Conservation (phyloP, 2,113 vertebrate genomes). For the Microtus oregoni region DNA sequence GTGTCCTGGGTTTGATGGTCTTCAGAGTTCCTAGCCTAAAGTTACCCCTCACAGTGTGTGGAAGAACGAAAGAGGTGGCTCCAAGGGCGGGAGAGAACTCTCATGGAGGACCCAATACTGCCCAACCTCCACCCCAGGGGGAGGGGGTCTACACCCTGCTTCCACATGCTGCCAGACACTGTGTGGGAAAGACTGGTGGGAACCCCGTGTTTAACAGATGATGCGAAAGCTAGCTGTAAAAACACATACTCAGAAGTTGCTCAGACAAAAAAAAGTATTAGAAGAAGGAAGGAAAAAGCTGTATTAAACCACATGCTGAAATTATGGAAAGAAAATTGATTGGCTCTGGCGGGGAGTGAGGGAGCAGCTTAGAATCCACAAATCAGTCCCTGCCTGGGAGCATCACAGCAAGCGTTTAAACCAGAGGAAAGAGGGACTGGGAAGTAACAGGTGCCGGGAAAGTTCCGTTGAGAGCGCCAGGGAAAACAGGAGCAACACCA, state of each 20-base stretch:
- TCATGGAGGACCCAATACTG: neutral
- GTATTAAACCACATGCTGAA: conserved; percentile 3
- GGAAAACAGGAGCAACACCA: neutral
- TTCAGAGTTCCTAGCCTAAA: neutral
- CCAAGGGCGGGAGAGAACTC: neutral
- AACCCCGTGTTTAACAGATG: neutral
- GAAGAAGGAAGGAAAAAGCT: neutral
- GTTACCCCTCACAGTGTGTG: neutral
- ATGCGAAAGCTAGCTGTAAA: neutral
- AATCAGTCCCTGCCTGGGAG: neutral
- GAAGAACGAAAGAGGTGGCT: neutral
- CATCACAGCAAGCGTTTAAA: neutral
- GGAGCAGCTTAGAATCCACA: neutral
- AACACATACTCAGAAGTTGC: conserved; percentile 1
- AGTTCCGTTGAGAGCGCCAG: neutral
- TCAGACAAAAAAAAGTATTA: neutral
- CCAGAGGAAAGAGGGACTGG: neutral
- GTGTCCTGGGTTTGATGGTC: neutral
- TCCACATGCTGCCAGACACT: neutral
- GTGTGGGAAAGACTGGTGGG: neutral
- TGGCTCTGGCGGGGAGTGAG: neutral
- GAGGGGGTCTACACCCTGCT: neutral
- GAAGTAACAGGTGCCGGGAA: neutral
- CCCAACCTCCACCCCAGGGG: neutral
- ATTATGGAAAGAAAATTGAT: neutral